These are phyloP conservation scores for Nomada ruficornis DNA, from an alignment of 2,888 invertebrate species.

Conservation along the genomic window DNA sequence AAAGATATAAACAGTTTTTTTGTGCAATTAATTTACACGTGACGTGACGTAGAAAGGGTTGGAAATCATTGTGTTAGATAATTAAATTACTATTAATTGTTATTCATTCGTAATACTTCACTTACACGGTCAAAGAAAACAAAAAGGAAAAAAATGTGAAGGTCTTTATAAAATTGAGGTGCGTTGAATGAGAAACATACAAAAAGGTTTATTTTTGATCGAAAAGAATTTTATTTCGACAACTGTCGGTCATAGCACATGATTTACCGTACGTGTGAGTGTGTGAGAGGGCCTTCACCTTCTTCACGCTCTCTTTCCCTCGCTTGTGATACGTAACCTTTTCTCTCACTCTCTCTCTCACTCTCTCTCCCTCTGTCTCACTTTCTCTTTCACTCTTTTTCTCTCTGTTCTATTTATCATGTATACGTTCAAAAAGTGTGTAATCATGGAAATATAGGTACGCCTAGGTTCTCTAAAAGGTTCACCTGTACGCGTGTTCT, in stretches of 20 bases:
- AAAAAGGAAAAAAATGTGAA: slow-evolving; percentile 37
- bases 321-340: slow-evolving; percentile 49
- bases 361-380: slow-evolving; percentile 8
- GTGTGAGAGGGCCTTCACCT: slow-evolving; percentile 51
- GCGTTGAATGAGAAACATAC: slow-evolving; percentile 57
- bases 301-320: slow-evolving; percentile 43
- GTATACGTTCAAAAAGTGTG: slow-evolving; percentile 73
- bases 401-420: slow-evolving; percentile 49
- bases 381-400: slow-evolving; percentile 28
- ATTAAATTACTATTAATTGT: not conserved
- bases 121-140: not conserved
- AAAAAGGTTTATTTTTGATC: slow-evolving; percentile 67
- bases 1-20: too few species aligned
- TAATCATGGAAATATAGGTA: slow-evolving; percentile 74
- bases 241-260: slow-evolving; percentile 77
- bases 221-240: slow-evolving; percentile 78
- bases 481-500: slow-evolving; percentile 61
- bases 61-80: too few species aligned
- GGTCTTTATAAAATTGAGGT: slow-evolving; percentile 6
- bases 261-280: slow-evolving; percentile 69
- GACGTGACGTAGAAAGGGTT: too few species aligned
- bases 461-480: slow-evolving; percentile 72
- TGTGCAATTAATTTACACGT: too few species aligned
- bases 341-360: slow-evolving; percentile 18
- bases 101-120: not conserved